Conservation (phyloP, 1,140 invertebrate genomes). For the Globodera ellingtonae region DNA sequence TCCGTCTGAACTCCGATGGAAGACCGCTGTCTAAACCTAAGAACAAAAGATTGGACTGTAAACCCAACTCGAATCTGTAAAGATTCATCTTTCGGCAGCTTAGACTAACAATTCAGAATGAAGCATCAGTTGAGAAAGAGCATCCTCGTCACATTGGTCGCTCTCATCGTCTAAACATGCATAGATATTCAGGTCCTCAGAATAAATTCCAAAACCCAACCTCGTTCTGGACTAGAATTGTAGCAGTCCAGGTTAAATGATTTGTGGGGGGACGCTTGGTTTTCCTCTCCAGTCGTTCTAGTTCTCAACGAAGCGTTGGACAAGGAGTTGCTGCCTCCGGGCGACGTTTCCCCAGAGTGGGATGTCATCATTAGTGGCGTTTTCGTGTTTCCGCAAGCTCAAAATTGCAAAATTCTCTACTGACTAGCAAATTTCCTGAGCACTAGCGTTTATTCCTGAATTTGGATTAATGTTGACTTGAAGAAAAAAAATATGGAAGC, state of each 20-base stretch:
- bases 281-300: slow-evolving; percentile 23
- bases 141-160: slow-evolving; percentile 35
- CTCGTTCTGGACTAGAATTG: slow-evolving; percentile 42
- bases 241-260: slow-evolving; percentile 38
- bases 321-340: slow-evolving; percentile 31
- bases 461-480: background rate
- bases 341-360: slow-evolving; percentile 32
- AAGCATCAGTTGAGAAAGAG: slow-evolving; percentile 30
- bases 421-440: background rate
- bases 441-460: background rate
- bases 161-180: slow-evolving; percentile 32
- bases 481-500: no score
- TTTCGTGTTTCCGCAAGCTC: slow-evolving; percentile 5
- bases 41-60: background rate
- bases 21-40: slow-evolving; percentile 20
- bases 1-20: slow-evolving; percentile 41
- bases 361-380: slow-evolving; percentile 23
- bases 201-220: slow-evolving; percentile 16
- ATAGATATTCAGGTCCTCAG: background rate
- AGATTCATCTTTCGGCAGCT: background rate
- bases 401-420: slow-evolving; percentile 16
- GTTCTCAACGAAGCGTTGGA: slow-evolving; percentile 24
- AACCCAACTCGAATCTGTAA: background rate
- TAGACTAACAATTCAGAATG: slow-evolving; percentile 32
- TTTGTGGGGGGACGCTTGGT: slow-evolving; percentile 23